These are phyloP conservation scores for Lepidochrysops patricia DNA, from an alignment of 2,888 invertebrate genomes.

Conservation along the genomic window DNA sequence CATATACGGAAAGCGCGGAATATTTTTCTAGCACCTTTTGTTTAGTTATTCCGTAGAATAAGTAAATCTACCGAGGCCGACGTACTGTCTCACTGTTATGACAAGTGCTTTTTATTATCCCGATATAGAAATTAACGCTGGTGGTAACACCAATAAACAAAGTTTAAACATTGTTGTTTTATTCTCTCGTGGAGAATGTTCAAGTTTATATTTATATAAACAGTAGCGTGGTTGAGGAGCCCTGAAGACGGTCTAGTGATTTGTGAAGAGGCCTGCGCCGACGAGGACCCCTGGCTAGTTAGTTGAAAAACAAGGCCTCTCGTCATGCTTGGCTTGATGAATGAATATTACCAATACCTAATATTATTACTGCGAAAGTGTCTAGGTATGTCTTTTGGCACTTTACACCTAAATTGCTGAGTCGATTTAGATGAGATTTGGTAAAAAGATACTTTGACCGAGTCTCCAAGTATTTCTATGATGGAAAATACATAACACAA, in stretches of 20 bases:
- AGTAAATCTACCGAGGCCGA: not conserved
- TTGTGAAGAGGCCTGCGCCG: not conserved
- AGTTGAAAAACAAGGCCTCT: not conserved
- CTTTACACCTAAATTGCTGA: no score
- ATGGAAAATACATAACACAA: no score
- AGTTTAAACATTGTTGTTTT: not conserved
- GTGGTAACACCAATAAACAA: not conserved
- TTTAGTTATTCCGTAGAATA: not conserved
- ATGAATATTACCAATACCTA: no score
- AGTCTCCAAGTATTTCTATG: no score
- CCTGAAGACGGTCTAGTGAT: not conserved
- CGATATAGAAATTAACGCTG: not conserved
- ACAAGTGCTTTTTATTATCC: not conserved
- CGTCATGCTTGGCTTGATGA: not conserved
- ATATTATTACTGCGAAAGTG: no score
- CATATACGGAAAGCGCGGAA: not conserved
- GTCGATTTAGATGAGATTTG: no score
- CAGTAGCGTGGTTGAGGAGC: not conserved
- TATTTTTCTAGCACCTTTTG: constrained; percentile 9
- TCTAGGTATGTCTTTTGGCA: no score
- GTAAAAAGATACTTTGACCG: no score
- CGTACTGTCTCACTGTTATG: not conserved
- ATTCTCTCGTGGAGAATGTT: not conserved
- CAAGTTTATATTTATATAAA: not conserved
- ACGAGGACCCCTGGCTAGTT: not conserved